Evolutionary conservation across 2,888 invertebrate species (phyloP), one percentile per base, ranked within the genome.

Genomic region (Caenorhabditis uteleia): DNA sequence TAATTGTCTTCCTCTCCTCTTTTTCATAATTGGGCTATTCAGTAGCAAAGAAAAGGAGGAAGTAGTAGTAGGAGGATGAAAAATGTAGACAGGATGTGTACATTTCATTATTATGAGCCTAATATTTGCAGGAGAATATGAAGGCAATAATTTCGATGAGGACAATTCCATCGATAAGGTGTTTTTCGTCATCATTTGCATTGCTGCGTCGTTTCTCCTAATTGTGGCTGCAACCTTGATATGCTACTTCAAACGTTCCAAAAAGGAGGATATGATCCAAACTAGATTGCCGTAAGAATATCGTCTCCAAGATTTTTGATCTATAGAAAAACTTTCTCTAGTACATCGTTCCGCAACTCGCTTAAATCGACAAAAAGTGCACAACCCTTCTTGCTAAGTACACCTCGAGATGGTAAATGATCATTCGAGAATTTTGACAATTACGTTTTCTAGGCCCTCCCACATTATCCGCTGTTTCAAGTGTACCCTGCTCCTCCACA

Each of bases 241-340:
- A 18, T 68, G 70, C 23, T 71, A 74, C 54, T 75, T 75, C 55
- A 56, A 69, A 40, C 45, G 58, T 31, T 66, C 68, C 3, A 71
- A 68, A 27, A 71, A 71, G 36, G 68, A 68, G 38, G 57, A 64
- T 18, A 49, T 64, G 50, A 45, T 57, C 4, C 53, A 36, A 27
- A 48, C 64, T 33, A 43, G 62, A 27, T 38, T 62, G 27, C 62
- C 68, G 68, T 68, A 21, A 47, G 65, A 38, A 48, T 44, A 42
- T 23, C 5, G 2, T 29, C 33, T 16, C 3, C n/a, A 43, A 29
- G n/a, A 5, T 12, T 14, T 50, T 45, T 43, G 23, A 23, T 18
- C 16, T 27, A 27, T n/a, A n/a, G n/a, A n/a, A n/a, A n/a, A n/a
- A n/a, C n/a, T n/a, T n/a, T n/a, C n/a, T n/a, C n/a, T n/a, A 69